A percentile compares a stretch with the other conserved stretches of the same genome.
Evolutionary conservation across 2,113 vertebrate species (phyloP).

Genomic region (Dicentrarchus labrax): DNA sequence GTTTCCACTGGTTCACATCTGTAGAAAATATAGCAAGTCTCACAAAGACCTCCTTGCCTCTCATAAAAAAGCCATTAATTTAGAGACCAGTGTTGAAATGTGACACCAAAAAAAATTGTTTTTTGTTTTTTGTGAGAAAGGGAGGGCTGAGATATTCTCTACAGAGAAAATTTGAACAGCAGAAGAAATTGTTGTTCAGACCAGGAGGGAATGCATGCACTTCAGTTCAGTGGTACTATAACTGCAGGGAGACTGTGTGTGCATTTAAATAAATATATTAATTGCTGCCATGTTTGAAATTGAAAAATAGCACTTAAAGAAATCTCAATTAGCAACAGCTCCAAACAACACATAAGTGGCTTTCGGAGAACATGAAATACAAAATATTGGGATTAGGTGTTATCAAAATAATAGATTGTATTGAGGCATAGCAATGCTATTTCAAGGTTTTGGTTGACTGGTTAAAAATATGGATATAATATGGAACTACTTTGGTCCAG

Average conservation of each 20-base stretch:
- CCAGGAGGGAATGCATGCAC: slow-evolving; percentile 13
- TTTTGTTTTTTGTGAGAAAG: background rate
- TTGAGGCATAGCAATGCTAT: slow-evolving; percentile 15
- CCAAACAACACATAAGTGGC: slow-evolving; percentile 31
- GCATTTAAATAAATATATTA: slow-evolving; percentile 38
- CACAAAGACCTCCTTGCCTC: background rate
- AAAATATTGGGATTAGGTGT: slow-evolving; percentile 42
- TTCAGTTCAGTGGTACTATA: background rate
- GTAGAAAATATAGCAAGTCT: slow-evolving; percentile 9
- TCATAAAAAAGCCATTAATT: slow-evolving; percentile 12
- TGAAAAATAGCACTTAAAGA: slow-evolving; percentile 26
- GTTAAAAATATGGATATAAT: slow-evolving; percentile 59
- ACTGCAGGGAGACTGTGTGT: slow-evolving; percentile 5
- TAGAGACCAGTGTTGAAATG: background rate
- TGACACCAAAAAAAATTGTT: slow-evolving; percentile 9
- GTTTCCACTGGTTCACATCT: slow-evolving; percentile 39
- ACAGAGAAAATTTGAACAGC: background rate
- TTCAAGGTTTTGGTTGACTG: slow-evolving; percentile 52
- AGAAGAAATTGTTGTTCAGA: background rate
- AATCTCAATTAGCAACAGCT: slow-evolving; percentile 48
- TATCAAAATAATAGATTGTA: slow-evolving; percentile 40
- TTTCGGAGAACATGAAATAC: slow-evolving; percentile 21
- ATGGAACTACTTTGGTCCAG: slow-evolving; percentile 49
- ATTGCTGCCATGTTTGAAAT: slow-evolving; percentile 37
- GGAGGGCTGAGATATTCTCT: background rate